Evolutionary conservation across 1,140 invertebrate genomes (phyloP).

Genomic region (Camponotus vicinus): DNA sequence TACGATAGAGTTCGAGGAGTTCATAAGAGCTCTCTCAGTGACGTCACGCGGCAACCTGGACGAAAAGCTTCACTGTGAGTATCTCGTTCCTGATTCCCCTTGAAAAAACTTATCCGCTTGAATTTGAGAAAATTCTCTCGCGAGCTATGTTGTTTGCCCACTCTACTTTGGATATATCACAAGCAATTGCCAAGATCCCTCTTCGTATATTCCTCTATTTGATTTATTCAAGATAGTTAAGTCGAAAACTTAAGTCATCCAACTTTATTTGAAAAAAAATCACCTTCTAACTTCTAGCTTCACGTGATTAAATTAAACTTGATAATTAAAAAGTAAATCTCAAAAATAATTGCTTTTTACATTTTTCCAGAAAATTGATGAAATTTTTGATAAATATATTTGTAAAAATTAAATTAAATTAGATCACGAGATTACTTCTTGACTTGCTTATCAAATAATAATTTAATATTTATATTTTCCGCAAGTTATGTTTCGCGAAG

Average conservation of each 20-base stretch:
- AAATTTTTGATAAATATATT: not conserved
- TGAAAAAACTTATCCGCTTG: conserved; percentile 24
- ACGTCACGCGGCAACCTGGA: conserved; percentile 98
- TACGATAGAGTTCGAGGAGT: conserved; percentile 99
- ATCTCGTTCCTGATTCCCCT: not conserved
- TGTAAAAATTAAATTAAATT: not conserved
- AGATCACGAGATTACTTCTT: not conserved
- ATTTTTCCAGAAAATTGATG: not conserved
- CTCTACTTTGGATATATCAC: not conserved
- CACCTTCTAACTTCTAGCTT: not conserved
- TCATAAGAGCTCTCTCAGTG: conserved; percentile 97
- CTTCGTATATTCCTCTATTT: conserved; percentile 2
- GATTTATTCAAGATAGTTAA: not conserved
- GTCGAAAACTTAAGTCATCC: conserved; percentile 2
- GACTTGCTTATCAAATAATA: not conserved
- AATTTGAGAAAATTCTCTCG: conserved; percentile 6
- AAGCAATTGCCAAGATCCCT: not conserved
- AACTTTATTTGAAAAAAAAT: not conserved
- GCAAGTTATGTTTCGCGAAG: not conserved
- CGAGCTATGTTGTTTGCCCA: not conserved
- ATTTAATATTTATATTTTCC: not conserved
- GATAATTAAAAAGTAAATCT: not conserved
- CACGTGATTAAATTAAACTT: not conserved
- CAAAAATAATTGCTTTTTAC: not conserved
- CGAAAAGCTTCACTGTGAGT: conserved; percentile 98